Base-by-base conservation (phyloP, 1,140 invertebrate genomes). In the Euschistus heros region DNA sequence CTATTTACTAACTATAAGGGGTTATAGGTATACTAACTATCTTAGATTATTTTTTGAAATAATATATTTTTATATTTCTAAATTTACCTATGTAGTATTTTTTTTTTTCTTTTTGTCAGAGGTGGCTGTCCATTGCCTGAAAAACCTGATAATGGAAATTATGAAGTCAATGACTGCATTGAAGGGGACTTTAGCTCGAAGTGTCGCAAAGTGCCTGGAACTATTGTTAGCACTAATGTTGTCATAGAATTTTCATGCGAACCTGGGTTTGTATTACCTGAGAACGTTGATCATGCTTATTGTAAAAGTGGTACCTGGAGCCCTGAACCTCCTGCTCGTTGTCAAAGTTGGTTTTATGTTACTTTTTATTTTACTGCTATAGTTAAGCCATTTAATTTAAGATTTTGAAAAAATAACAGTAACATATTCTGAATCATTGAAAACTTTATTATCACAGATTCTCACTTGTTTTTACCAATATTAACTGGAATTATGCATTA, bases 341-440 rank as follows among this genome's bases (percentile, higher is more conserved):
- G 67, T 30, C 24, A 62, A 62, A 65, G 67, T 68, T 52, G 50
- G 66, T 55, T 17, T 63, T 10, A 37, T 37, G 7, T 37, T 37
- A 37, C 4, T 10, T 37, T 37, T 10, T 37, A 13, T 37, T 37
- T 37, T 37, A 37, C 13, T 37, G 33, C 33, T 37, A 2, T 37
- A 37, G 3, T 6, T 10, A 37, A 1, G 33, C 4, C 13, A 13
- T 37, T 37, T 10, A 37, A 10, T 37, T 13, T 37, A 37, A 37
- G 1, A 37, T 10, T 37, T n/a, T n/a, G n/a, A n/a, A n/a, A n/a
- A n/a, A n/a, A n/a, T n/a, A n/a, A n/a, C n/a, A n/a, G n/a, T n/a
- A n/a, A n/a, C n/a, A n/a, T n/a, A n/a, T n/a, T n/a, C n/a, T n/a
- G n/a, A n/a, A n/a, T n/a, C n/a, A n/a, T n/a, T n/a, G n/a, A n/a